A percentile compares a stretch with the other conserved stretches of the same genome.
Conservation (phyloP, 2,797 vertebrate species). For the Graptemys geographica region DNA sequence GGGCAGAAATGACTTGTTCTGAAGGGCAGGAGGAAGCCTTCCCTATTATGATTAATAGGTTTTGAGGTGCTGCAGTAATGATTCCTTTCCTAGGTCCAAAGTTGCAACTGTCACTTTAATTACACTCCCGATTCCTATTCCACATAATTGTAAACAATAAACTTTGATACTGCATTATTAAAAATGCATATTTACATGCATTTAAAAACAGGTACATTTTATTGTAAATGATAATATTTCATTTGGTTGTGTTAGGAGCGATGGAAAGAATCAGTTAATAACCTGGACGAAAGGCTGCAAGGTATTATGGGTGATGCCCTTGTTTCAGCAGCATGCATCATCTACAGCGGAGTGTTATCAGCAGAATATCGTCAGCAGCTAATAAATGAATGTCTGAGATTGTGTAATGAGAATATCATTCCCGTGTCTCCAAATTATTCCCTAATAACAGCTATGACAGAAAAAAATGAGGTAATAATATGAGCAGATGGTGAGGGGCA, state of each 20-base stretch:
- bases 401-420: slow-evolving; percentile 62
- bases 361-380: slow-evolving; percentile 70
- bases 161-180: not conserved
- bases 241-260: slow-evolving; percentile 59
- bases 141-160: not conserved
- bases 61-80: too few species aligned
- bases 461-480: slow-evolving; percentile 73
- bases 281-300: slow-evolving; percentile 64
- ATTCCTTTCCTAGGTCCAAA: not conserved
- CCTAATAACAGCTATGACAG: slow-evolving; percentile 71
- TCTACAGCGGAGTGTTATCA: slow-evolving; percentile 75
- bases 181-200: not conserved
- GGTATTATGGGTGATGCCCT: slow-evolving; percentile 75
- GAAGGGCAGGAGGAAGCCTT: not conserved
- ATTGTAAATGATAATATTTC: not conserved
- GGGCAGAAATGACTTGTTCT: not conserved
- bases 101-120: not conserved
- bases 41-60: not conserved
- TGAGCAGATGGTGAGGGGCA: not conserved
- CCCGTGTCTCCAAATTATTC: slow-evolving; percentile 75
- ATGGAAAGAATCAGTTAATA: slow-evolving; percentile 74
- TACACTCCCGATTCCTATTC: not conserved
- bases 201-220: not conserved
- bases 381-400: slow-evolving; percentile 65
- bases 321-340: slow-evolving; percentile 75